Conservation (phyloP, 2,113 vertebrate genomes). For the Todiramphus saurophagus region DNA sequence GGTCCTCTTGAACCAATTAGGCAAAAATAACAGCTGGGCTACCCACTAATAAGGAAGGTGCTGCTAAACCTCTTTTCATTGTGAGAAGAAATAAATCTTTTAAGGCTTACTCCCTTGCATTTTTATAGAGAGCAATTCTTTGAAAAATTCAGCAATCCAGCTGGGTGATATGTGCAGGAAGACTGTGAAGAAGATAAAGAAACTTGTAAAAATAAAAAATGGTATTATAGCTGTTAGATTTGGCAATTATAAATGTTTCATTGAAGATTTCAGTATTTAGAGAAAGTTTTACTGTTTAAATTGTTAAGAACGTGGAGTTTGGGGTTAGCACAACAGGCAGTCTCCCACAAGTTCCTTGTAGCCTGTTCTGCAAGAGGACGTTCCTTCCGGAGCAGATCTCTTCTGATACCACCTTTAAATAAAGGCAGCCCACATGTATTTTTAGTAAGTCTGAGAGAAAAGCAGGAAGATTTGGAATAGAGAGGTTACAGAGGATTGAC, state of each 20-base stretch:
- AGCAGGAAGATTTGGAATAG: conserved; percentile 14
- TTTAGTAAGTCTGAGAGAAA: conserved; percentile 53
- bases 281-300: conserved; percentile 67
- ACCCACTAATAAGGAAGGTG: conserved; percentile 72
- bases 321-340: conserved; percentile 62
- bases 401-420: conserved; percentile 59
- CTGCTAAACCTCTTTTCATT: conserved; percentile 71
- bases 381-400: conserved; percentile 58
- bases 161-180: conserved; percentile 65
- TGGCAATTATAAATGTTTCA: conserved; percentile 69
- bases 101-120: conserved; percentile 71
- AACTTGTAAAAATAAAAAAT: conserved; percentile 72
- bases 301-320: conserved; percentile 64
- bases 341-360: conserved; percentile 60
- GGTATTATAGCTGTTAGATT: conserved; percentile 70
- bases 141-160: conserved; percentile 69
- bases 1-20: conserved; percentile 71
- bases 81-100: conserved; percentile 72
- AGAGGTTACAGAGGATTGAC: neutral
- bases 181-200: conserved; percentile 72
- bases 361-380: conserved; percentile 43
- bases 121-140: conserved; percentile 71
- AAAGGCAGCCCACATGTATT: conserved; percentile 29
- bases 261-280: conserved; percentile 69
- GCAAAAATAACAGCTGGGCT: conserved; percentile 73